Percentiles rank a stretch among this genome's conserved stretches.
Evolutionary conservation across 2,888 invertebrate species (phyloP).

Genomic region (Brenthis ino): DNA sequence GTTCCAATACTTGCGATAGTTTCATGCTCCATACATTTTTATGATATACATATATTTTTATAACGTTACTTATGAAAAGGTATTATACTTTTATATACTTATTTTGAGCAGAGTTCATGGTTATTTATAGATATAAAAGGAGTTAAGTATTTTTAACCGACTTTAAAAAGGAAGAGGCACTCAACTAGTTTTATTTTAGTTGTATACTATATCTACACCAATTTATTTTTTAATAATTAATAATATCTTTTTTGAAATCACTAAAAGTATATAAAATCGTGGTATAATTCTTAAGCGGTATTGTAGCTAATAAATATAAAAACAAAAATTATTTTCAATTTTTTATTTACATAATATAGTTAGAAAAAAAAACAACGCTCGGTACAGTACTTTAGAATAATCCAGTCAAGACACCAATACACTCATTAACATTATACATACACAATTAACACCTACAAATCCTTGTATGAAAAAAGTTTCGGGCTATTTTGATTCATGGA

Average conservation of each 20-base stretch:
- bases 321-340: conserved; percentile 25
- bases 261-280: no score
- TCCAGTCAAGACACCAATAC: conserved; percentile 45
- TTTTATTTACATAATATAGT: conserved; percentile 46
- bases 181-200: no score
- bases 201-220: no score
- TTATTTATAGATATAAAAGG: no score
- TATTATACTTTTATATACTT: no score
- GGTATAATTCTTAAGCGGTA: no score
- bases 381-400: conserved; percentile 43
- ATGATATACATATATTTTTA: background rate
- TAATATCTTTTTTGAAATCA: no score
- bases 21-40: background rate
- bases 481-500: conserved; percentile 19
- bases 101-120: no score
- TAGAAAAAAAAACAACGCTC: conserved; percentile 44
- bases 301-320: background rate
- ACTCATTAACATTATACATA: conserved; percentile 30
- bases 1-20: conserved; percentile 13
- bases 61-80: no score
- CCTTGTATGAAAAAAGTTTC: conserved; percentile 13
- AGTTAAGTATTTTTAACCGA: no score
- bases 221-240: no score
- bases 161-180: no score
- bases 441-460: conserved; percentile 21